A percentile compares a stretch with the other conserved stretches of the same genome.
Evolutionary conservation across 1,140 invertebrate species (phyloP).

Genomic region (Coboldia fuscipes): DNA sequence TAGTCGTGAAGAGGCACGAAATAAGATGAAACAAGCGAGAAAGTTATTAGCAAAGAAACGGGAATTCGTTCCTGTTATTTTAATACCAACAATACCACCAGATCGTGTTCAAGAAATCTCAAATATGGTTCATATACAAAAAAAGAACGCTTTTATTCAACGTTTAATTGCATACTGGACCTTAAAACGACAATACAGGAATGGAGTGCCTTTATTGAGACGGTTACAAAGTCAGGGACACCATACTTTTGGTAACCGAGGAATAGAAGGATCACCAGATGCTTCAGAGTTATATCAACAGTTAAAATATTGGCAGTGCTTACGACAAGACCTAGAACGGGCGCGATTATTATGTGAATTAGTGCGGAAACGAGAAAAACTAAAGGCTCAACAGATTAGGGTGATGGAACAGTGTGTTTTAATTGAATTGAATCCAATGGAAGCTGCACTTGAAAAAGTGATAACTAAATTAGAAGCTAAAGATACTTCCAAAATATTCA

Average conservation of each 20-base stretch:
- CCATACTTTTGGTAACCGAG: constrained; percentile 21
- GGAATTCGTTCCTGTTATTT: constrained; percentile 71
- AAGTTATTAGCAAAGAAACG: constrained; percentile 58
- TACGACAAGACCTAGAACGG: constrained; percentile 85
- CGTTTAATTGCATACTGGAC: constrained; percentile 85
- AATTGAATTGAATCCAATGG: constrained; percentile 61
- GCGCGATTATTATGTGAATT: constrained; percentile 83
- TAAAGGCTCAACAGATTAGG: constrained; percentile 75
- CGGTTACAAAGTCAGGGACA: constrained; percentile 55
- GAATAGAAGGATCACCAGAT: constrained; percentile 29
- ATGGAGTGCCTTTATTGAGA: constrained; percentile 84
- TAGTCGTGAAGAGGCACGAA: constrained; percentile 17
- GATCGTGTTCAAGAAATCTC: constrained; percentile 75
- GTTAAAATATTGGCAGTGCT: constrained; percentile 83
- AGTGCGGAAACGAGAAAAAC: constrained; percentile 83
- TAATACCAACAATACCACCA: constrained; percentile 83
- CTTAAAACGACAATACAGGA: constrained; percentile 81
- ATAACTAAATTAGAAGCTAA: constrained; percentile 54
- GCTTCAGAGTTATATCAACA: constrained; percentile 59
- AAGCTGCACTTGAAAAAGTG: constrained; percentile 49
- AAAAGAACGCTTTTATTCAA: constrained; percentile 73
- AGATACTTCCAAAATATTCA: constrained; percentile 77
- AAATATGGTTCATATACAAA: constrained; percentile 36
- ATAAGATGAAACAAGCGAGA: constrained; percentile 57
- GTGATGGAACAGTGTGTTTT: constrained; percentile 58